phyloP scores from a whole-genome alignment of 2,888 invertebrate species.

The Cerceris ruficornis region DNA sequence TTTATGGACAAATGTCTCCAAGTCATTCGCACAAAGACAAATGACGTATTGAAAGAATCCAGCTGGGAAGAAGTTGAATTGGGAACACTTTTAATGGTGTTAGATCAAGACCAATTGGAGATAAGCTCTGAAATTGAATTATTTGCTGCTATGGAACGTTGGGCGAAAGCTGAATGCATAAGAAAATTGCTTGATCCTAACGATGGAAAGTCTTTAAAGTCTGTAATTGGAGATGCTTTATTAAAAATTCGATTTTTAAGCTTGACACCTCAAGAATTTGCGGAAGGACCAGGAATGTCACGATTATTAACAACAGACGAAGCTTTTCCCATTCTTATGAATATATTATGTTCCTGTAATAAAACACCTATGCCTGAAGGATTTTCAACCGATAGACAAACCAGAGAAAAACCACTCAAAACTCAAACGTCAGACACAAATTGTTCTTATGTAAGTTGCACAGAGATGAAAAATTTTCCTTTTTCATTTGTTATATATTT shows the following conservation, averaged over 20 bases:
- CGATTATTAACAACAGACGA: slow-evolving; percentile 89
- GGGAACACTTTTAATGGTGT: slow-evolving; percentile 88
- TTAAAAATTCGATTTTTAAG: slow-evolving; percentile 91
- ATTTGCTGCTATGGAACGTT: slow-evolving; percentile 88
- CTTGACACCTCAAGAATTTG: slow-evolving; percentile 91
- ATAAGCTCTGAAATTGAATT: slow-evolving; percentile 90
- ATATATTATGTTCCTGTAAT: slow-evolving; percentile 88
- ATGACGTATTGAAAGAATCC: slow-evolving; percentile 88
- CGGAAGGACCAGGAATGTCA: slow-evolving; percentile 91
- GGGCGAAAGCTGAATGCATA: slow-evolving; percentile 84
- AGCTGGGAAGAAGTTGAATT: slow-evolving; percentile 91
- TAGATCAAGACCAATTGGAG: slow-evolving; percentile 89
- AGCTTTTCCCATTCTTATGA: slow-evolving; percentile 91
- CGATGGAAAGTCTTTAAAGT: slow-evolving; percentile 72
- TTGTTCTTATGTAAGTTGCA: slow-evolving; percentile 29
- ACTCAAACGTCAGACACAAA: background rate
- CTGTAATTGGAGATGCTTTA: slow-evolving; percentile 84
- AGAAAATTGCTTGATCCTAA: slow-evolving; percentile 81
- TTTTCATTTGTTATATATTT: background rate
- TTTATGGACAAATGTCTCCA: slow-evolving; percentile 92
- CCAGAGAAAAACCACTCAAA: slow-evolving; percentile 51
- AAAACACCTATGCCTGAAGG: slow-evolving; percentile 89
- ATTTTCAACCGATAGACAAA: slow-evolving; percentile 83
- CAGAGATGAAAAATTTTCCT: background rate
- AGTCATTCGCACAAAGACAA: slow-evolving; percentile 90